Evolutionary conservation across 2,797 vertebrate genomes (phyloP), one percentile per base, ranked within the genome.

Genomic region (Phyllotis vaccarum): DNA sequence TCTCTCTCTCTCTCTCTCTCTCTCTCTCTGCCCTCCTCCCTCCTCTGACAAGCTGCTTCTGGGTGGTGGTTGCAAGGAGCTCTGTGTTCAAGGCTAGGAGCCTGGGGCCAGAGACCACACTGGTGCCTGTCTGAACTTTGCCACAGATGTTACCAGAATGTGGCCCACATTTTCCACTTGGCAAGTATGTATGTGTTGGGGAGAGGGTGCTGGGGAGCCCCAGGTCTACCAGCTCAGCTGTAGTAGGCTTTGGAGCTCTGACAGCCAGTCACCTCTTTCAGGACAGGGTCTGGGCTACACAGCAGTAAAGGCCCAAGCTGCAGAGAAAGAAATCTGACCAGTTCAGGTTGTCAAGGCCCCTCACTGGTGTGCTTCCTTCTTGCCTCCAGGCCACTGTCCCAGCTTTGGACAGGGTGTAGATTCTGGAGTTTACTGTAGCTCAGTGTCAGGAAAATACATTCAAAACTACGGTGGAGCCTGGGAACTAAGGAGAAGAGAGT

Each of bases 1-100:
- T n/a, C n/a, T n/a, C n/a, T n/a, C n/a, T n/a, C n/a, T n/a, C n/a
- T n/a, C n/a, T n/a, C n/a, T n/a, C n/a, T n/a, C n/a, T n/a, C n/a
- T n/a, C n/a, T n/a, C n/a, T n/a, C n/a, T n/a, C 19, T 40, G 16
- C 62, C 76, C 89, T 22, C 62, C 83, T 58, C 37, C 82, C 78
- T 75, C 74, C 54, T n/a, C 97, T 97, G 94, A 95, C 95, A 92
- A 93, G 95, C 94, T 91, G 94, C 94, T 97, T 46, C 68, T 1
- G 80, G 29, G 24, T 46, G 49, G n/a, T 70, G 56, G 64, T 83
- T 31, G 2, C 11, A 13, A 29, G 49, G 40, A 81, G 68, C 70
- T 58, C 37, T 34, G 46, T 66, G 1, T 68, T 64, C 56, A 12
- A 7, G 31, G 49, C 19, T 21, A n/a, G 27, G 60, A 62, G 52